These are phyloP conservation scores for Zoroaster sp. DNA, from an alignment of 53 echinoderm and acorn worm species.

Conservation along the genomic window DNA sequence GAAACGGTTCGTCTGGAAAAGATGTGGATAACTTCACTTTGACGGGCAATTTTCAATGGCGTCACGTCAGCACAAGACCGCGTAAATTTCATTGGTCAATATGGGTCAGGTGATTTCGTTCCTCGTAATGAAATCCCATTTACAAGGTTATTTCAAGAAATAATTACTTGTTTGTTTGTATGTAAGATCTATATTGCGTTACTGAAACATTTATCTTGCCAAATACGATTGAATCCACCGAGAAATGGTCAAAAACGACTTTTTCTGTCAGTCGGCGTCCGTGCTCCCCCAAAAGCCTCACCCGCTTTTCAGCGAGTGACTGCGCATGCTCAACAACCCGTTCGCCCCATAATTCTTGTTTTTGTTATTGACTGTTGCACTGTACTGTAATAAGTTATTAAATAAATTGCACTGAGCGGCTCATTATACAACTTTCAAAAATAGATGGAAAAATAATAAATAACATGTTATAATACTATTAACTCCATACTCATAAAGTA, in stretches of 20 bases:
- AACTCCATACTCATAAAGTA: too few relatives aligned
- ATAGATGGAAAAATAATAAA: too few relatives aligned
- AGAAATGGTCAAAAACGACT: neutral
- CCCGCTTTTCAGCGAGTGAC: conserved; percentile 46
- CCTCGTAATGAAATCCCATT: conserved; percentile 6
- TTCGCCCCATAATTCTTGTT: neutral
- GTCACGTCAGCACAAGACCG: conserved; percentile 41
- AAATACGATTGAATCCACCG: neutral
- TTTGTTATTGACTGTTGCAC: neutral
- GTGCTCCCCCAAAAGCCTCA: neutral
- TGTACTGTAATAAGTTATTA: neutral
- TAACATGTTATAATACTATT: too few relatives aligned
- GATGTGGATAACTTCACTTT: neutral
- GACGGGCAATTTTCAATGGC: conserved; percentile 30
- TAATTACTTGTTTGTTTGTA: neutral
- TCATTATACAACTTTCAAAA: too few relatives aligned
- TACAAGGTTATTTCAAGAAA: neutral
- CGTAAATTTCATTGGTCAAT: conserved; percentile 53
- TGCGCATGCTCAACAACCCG: conserved; percentile 33
- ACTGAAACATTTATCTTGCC: neutral
- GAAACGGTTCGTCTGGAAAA: neutral
- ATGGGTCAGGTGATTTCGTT: conserved; percentile 25
- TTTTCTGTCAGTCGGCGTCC: neutral
- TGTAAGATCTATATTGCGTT: neutral
- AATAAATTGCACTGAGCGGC: too few relatives aligned